Percentiles rank a stretch among this genome's conserved stretches.
Conservation (phyloP, 2,113 vertebrate genomes). For the Neodon shergylaensis region DNA sequence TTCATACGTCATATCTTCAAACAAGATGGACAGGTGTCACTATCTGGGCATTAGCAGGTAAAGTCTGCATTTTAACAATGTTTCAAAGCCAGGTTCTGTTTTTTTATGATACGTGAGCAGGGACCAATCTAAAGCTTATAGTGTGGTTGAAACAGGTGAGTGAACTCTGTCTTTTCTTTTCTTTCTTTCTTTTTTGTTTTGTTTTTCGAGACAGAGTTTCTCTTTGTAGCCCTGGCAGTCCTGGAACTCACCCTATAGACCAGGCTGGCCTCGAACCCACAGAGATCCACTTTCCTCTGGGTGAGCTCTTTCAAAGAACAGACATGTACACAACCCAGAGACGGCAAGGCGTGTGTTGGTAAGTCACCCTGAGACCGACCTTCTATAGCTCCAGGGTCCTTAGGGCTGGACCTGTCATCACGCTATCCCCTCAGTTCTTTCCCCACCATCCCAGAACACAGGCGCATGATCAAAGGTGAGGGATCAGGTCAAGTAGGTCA, state of each 20-base stretch:
- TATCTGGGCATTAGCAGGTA: neutral
- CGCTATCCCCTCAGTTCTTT: neutral
- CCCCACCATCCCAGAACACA: neutral
- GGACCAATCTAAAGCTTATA: neutral
- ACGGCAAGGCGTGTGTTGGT: neutral
- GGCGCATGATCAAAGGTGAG: neutral
- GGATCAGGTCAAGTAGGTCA: neutral
- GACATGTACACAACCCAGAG: neutral
- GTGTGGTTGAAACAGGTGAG: neutral
- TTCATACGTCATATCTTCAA: neutral
- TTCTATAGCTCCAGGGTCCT: neutral
- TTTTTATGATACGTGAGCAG: rapidly evolving
- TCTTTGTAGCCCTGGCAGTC: neutral
- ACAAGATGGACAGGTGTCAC: neutral
- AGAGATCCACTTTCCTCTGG: neutral
- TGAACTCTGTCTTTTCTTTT: neutral
- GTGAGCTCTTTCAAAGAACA: neutral
- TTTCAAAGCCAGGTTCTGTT: neutral
- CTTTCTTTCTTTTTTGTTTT: neutral
- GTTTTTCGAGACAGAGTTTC: neutral
- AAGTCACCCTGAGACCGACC: neutral
- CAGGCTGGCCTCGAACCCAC: neutral
- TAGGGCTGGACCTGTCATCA: neutral
- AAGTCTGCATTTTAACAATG: neutral
- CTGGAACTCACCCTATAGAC: neutral